phyloP scores from a whole-genome alignment of 2,797 vertebrate genomes.

The Chiropotes sagulatus region DNA sequence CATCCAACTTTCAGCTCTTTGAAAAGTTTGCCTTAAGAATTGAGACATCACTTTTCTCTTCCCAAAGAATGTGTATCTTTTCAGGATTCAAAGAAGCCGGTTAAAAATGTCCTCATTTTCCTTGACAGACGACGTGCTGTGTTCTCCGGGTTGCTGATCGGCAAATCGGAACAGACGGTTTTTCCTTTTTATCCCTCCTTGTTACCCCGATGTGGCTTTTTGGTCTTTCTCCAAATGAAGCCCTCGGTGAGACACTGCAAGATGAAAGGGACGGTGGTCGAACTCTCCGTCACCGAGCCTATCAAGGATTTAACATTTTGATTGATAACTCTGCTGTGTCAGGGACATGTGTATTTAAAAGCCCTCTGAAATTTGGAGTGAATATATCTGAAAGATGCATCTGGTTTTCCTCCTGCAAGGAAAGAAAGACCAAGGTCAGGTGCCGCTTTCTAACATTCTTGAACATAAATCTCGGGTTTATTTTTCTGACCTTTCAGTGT shows the following conservation, averaged over 20 bases:
- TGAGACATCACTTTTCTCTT: slow-evolving; percentile 82
- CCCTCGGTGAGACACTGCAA: slow-evolving; percentile 74
- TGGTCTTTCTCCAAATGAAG: slow-evolving; percentile 82
- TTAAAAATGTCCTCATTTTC: slow-evolving; percentile 84
- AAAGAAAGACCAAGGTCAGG: slow-evolving; percentile 28
- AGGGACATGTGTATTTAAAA: slow-evolving; percentile 70
- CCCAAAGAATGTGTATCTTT: slow-evolving; percentile 83
- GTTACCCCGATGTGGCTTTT: slow-evolving; percentile 81
- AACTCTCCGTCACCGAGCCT: slow-evolving; percentile 66
- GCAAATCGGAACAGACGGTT: slow-evolving; percentile 80
- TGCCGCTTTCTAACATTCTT: slow-evolving; percentile 27
- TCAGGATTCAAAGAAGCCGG: slow-evolving; percentile 83
- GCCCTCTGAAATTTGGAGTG: slow-evolving; percentile 63
- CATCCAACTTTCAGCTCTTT: slow-evolving; percentile 81
- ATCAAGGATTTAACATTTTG: slow-evolving; percentile 76
- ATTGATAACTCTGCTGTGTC: slow-evolving; percentile 78
- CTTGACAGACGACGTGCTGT: slow-evolving; percentile 82
- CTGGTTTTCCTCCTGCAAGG: slow-evolving; percentile 13
- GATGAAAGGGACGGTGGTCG: slow-evolving; percentile 80
- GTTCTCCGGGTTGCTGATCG: slow-evolving; percentile 80
- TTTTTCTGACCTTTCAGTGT: slow-evolving; percentile 7
- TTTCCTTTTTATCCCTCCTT: slow-evolving; percentile 84
- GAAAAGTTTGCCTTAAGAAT: slow-evolving; percentile 86
- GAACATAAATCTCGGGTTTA: slow-evolving; percentile 54
- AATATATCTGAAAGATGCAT: slow-evolving; percentile 57